A percentile compares a stretch with the other conserved stretches of the same genome.
Conservation (phyloP, 2,797 vertebrate species). For the Mycteria americana region DNA sequence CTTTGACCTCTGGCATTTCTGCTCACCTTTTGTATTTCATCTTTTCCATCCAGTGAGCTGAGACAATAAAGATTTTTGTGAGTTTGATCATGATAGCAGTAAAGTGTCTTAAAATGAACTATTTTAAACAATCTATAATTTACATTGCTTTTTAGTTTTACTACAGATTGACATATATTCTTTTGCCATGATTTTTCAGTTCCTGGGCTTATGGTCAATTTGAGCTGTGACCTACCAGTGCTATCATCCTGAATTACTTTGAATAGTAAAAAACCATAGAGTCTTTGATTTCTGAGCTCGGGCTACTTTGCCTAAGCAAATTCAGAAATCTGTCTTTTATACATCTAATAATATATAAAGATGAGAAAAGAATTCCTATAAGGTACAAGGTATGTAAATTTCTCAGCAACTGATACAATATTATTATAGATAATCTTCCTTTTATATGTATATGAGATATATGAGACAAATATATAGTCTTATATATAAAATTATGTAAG, state of each 20-base stretch:
- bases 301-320: neutral
- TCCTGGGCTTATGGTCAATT: neutral
- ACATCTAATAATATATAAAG: neutral
- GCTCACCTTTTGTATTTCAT: neutral
- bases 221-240: neutral
- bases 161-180: neutral
- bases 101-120: neutral
- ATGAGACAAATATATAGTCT: neutral
- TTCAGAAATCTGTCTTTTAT: neutral
- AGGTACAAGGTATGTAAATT: neutral
- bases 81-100: neutral
- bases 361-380: neutral
- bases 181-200: neutral
- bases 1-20: neutral
- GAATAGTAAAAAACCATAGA: neutral
- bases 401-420: neutral
- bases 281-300: neutral
- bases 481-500: neutral
- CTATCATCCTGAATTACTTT: neutral
- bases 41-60: neutral
- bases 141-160: neutral
- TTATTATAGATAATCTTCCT: neutral
- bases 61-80: neutral
- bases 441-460: neutral
- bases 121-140: neutral